These are phyloP conservation scores for Agrilus biguttatus DNA, from an alignment of 2,888 invertebrate species.

Conservation along the genomic window DNA sequence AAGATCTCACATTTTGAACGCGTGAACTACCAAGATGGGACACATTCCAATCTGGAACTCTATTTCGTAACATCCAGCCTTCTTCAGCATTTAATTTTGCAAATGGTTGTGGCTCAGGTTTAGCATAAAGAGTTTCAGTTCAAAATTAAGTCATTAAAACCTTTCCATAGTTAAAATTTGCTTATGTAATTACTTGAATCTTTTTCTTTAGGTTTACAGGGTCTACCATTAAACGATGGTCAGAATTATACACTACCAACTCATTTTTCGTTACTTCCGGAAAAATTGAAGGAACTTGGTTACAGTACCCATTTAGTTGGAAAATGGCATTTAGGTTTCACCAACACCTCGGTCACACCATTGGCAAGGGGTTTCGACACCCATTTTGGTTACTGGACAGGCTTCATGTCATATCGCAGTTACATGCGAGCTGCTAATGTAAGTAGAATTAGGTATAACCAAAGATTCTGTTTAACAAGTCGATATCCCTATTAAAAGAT, in stretches of 20 bases:
- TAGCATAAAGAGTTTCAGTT: too few species aligned
- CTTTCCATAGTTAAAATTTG: too few species aligned
- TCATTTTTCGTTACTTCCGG: constrained; percentile 30
- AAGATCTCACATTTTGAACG: too few species aligned
- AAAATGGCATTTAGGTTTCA: constrained; percentile 70
- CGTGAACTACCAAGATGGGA: too few species aligned
- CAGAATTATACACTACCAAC: constrained; percentile 53
- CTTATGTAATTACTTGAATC: neutral
- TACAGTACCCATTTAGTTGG: constrained; percentile 58
- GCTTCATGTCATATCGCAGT: constrained; percentile 58
- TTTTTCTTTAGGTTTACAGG: constrained; percentile 43
- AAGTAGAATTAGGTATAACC: too few species aligned
- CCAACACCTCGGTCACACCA: constrained; percentile 46
- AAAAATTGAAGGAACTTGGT: constrained; percentile 45
- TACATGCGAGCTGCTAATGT: constrained; percentile 26
- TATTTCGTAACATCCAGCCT: too few species aligned
- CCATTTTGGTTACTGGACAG: constrained; percentile 67
- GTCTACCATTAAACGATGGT: constrained; percentile 44
- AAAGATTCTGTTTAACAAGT: too few species aligned
- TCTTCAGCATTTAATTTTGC: too few species aligned
- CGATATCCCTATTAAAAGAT: too few species aligned
- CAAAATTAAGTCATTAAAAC: too few species aligned
- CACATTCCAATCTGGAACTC: too few species aligned
- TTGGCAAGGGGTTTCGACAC: constrained; percentile 54
- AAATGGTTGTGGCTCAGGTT: too few species aligned